Conservation (phyloP, 2,888 invertebrate genomes). For the Willowsia nigromaculata region DNA sequence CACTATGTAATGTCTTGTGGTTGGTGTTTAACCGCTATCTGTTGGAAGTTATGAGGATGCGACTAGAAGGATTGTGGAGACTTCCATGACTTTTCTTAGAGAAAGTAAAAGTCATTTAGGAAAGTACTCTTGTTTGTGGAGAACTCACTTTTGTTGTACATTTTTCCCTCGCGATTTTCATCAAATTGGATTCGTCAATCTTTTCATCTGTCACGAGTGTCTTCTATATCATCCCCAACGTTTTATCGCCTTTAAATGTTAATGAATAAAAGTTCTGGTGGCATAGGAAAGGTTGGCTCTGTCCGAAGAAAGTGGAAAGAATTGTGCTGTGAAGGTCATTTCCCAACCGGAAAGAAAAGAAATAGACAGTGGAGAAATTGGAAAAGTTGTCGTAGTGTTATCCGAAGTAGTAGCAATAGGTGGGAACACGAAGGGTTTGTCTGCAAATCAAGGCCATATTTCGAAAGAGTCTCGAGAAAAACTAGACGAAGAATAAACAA, state of each 20-base stretch:
- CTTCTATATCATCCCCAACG: too few species aligned
- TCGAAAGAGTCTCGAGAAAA: background rate
- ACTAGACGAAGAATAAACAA: background rate
- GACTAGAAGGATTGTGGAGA: background rate
- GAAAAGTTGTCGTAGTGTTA: background rate
- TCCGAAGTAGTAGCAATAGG: background rate
- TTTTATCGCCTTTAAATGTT: background rate
- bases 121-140: background rate
- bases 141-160: background rate
- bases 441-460: background rate
- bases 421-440: background rate
- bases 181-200: constrained; percentile 3
- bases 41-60: background rate
- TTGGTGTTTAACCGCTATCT: background rate
- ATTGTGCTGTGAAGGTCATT: background rate
- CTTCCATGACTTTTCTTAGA: background rate
- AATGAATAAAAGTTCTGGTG: background rate
- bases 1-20: background rate
- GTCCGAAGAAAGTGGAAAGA: background rate
- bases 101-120: background rate
- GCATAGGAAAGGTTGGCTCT: background rate
- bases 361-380: background rate
- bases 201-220: background rate
- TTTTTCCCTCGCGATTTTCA: background rate
- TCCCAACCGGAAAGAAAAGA: background rate